Conservation (phyloP, 1,140 invertebrate species). For the Cylas formicarius region DNA sequence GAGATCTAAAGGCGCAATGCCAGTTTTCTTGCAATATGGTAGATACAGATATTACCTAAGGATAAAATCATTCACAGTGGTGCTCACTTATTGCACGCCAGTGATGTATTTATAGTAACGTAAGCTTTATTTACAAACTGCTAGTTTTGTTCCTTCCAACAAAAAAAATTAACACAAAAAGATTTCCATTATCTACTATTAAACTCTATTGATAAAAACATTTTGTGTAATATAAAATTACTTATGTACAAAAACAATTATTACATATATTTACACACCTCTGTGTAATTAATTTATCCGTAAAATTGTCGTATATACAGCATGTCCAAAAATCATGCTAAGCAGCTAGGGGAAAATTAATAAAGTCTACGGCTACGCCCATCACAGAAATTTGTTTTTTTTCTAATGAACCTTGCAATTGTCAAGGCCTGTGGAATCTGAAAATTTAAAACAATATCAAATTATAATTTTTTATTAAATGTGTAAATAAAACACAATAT, state of each 20-base stretch:
- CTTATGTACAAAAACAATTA: constrained; percentile 41
- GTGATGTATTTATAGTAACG: constrained; percentile 23
- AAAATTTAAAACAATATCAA: constrained; percentile 27
- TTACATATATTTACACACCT: constrained; percentile 18
- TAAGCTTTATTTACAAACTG: constrained; percentile 10
- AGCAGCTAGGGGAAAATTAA: constrained; percentile 37
- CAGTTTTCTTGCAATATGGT: too few relatives aligned
- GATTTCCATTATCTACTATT: constrained; percentile 2
- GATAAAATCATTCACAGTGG: constrained; percentile 7
- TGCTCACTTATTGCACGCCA: constrained; percentile 13
- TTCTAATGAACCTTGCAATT: constrained; percentile 54
- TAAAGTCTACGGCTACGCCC: constrained; percentile 38
- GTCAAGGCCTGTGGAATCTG: constrained; percentile 72
- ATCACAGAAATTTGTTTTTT: constrained; percentile 49
- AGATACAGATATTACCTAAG: too few relatives aligned
- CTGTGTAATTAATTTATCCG: constrained; percentile 20
- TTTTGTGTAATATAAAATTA: constrained; percentile 40
- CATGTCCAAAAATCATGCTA: constrained; percentile 14
- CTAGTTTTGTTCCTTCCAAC: constrained; percentile 2
- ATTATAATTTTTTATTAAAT: background rate
- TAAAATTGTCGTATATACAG: constrained; percentile 17
- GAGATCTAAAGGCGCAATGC: too few relatives aligned
- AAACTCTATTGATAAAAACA: constrained; percentile 24
- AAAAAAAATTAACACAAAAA: constrained; percentile 8
- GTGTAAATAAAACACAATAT: constrained; percentile 6